phyloP scores from a whole-genome alignment of 2,797 vertebrate species.

The Pantherophis alleghaniensis region DNA sequence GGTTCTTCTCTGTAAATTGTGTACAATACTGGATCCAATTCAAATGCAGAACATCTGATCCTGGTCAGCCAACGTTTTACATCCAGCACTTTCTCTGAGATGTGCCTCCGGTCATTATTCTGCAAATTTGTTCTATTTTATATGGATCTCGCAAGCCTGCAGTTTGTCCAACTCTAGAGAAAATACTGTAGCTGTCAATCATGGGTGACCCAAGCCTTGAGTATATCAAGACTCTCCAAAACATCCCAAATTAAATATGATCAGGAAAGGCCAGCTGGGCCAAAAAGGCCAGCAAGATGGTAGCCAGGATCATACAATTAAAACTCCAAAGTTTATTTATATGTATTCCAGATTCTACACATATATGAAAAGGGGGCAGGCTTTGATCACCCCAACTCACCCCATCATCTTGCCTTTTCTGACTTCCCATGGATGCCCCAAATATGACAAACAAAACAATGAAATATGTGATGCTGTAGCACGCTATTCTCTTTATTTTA shows the following conservation, averaged over 20 bases:
- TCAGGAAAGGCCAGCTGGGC: neutral
- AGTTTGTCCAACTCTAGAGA: neutral
- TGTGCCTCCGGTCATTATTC: neutral
- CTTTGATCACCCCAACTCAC: neutral
- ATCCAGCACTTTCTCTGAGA: neutral
- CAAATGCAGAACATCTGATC: neutral
- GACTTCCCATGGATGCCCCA: neutral
- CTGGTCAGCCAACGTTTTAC: neutral
- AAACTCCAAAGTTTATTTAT: neutral
- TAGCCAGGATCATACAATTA: neutral
- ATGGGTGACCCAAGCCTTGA: neutral
- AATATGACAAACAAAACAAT: neutral
- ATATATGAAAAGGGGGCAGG: neutral
- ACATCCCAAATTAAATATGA: neutral
- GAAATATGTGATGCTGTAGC: neutral
- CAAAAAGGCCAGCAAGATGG: neutral
- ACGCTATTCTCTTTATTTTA: neutral
- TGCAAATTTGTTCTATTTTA: neutral
- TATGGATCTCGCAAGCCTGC: neutral
- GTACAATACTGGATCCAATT: neutral
- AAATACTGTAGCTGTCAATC: neutral
- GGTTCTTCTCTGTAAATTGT: neutral
- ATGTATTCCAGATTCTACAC: neutral
- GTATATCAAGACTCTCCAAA: neutral
- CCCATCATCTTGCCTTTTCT: neutral